Conservation (phyloP, 2,113 vertebrate genomes). For the Pachycephala philippinensis region DNA sequence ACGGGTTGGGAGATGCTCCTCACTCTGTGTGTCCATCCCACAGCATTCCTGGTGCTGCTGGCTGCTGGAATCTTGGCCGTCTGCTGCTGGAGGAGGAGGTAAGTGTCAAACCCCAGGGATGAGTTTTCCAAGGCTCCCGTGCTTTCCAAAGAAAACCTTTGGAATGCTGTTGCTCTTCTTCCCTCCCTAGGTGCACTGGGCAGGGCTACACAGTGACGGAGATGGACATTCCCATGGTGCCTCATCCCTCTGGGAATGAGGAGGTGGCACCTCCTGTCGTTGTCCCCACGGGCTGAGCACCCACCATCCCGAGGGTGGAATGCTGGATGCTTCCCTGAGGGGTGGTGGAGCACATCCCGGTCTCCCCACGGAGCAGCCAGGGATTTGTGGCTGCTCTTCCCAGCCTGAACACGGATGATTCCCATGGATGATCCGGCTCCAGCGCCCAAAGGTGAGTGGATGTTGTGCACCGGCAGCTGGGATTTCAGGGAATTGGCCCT, state of each 20-base stretch:
- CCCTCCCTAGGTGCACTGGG: accelerated
- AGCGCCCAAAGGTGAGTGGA: neutral
- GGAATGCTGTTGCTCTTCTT: accelerated
- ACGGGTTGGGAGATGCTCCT: accelerated
- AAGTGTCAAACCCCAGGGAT: neutral
- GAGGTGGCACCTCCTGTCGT: accelerated
- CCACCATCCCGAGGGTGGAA: neutral
- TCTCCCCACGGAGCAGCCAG: accelerated
- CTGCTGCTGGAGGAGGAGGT: slow-evolving; percentile 16
- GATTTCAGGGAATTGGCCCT: neutral
- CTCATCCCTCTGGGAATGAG: neutral
- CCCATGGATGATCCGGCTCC: neutral
- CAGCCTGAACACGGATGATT: accelerated
- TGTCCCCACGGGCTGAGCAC: neutral
- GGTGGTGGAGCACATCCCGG: accelerated
- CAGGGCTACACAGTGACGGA: accelerated
- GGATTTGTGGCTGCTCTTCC: neutral
- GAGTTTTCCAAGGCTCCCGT: accelerated
- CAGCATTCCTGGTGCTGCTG: neutral
- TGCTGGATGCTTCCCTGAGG: accelerated
- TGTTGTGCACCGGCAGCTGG: accelerated
- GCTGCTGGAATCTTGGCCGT: accelerated
- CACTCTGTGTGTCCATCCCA: accelerated
- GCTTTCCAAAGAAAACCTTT: neutral
- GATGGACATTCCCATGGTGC: neutral